Conservation (phyloP, 2,113 vertebrate genomes). For the Steatornis caripensis region DNA sequence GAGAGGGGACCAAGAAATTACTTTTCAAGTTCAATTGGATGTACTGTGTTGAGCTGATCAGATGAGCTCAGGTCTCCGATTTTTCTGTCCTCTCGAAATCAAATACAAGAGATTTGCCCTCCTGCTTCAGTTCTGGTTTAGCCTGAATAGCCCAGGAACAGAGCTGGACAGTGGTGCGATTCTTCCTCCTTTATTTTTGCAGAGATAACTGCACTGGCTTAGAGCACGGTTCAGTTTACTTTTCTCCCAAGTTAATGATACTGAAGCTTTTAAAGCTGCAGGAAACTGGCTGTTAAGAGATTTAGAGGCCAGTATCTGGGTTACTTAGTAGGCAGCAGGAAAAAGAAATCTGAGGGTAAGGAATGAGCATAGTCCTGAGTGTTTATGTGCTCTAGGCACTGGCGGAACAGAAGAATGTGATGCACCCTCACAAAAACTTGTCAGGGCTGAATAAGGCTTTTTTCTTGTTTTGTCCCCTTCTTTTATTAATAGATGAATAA, state of each 20-base stretch:
- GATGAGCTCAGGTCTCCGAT: neutral
- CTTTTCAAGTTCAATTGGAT: neutral
- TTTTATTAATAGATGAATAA: neutral
- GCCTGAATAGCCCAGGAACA: neutral
- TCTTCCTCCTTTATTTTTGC: neutral
- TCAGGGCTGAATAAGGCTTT: neutral
- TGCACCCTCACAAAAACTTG: neutral
- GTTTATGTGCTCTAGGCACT: neutral
- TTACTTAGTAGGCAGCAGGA: neutral
- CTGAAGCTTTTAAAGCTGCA: neutral
- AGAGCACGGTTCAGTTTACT: neutral
- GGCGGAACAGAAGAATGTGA: neutral
- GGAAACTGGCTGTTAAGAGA: neutral
- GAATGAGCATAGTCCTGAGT: neutral
- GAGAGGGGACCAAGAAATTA: neutral
- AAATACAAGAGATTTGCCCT: neutral
- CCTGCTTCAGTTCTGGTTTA: neutral
- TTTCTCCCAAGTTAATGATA: neutral
- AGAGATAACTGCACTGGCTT: neutral
- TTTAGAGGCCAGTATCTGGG: neutral
- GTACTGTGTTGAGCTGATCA: neutral
- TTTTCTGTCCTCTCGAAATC: neutral
- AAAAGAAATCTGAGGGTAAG: neutral
- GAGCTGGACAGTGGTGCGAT: accelerated
- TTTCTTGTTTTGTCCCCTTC: too few species aligned